Base-by-base conservation (phyloP, 2,888 invertebrate species). In the Coleophora deauratella region DNA sequence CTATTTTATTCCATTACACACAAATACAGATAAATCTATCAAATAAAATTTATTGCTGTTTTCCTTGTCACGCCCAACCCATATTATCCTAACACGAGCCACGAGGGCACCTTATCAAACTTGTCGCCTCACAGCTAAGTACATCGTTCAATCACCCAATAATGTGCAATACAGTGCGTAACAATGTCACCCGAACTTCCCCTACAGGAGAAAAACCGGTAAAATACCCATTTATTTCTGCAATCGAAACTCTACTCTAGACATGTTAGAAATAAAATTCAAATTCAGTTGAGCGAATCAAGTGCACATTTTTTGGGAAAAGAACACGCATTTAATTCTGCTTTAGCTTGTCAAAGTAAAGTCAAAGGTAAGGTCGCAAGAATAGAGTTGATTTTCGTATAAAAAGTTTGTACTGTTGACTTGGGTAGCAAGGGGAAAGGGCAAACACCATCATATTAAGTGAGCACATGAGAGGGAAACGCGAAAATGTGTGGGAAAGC, bases 401-500 rank as follows among this genome's bases (percentile, higher is more conserved):
- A 45, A 0, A 57, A 56, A 49, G 55, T 58, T 55, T 50, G 52
- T 54, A 51, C 58, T 52, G 49, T 43, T 27, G 11, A 35, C 27
- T 37, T 28, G 21, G 52, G 54, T 42, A 53, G 54, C 66, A 66
- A 72, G 84, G 77, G 66, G 63, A 74, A 69, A 77, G 72, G 74
- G 81, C 80, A 84, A 84, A 82, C 78, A 82, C 70, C 75, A 71
- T 76, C 82, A 82, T 82, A 81, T 82, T 82, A 84, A 85, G 80
- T 84, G 84, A 82, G 81, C 84, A 84, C 82, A 85, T 81, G 84
- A 82, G 81, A 81, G 82, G 82, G 80, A 72, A 80, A 77, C 66
- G 77, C 68, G 77, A 81, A 84, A 85, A 84, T 80, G 82, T 79
- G 81, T 85, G 82, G 79, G 81, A 82, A 82, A 82, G 72, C 81